A percentile compares a stretch with the other conserved stretches of the same genome.
phyloP scores from a whole-genome alignment of 2,888 invertebrate genomes.

The Cheilosia variabilis region DNA sequence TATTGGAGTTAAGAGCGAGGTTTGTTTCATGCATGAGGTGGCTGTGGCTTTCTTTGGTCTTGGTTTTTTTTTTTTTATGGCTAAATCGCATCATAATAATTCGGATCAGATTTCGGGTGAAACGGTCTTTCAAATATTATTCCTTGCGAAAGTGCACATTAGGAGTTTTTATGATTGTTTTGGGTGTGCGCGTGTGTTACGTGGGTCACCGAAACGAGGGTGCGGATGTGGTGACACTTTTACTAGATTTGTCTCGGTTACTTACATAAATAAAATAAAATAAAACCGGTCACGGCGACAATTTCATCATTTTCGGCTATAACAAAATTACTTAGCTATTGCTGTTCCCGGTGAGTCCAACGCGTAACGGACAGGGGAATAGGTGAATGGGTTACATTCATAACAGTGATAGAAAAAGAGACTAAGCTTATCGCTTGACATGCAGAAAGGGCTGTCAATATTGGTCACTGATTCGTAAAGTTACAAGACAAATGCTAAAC shows the following conservation, averaged over 20 bases:
- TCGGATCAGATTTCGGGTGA: slow-evolving; percentile 74
- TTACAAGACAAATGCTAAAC: too few relatives aligned
- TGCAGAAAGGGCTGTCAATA: too few relatives aligned
- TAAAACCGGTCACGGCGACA: slow-evolving; percentile 56
- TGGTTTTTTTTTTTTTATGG: slow-evolving; percentile 52
- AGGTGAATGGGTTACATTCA: not conserved
- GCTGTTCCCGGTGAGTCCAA: not conserved
- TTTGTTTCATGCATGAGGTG: slow-evolving; percentile 69
- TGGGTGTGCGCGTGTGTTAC: slow-evolving; percentile 26
- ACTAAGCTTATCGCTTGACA: too few relatives aligned
- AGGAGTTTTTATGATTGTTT: slow-evolving; percentile 58
- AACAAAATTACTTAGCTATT: slow-evolving; percentile 24
- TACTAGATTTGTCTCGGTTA: slow-evolving; percentile 74
- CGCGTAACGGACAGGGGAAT: not conserved
- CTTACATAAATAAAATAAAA: slow-evolving; percentile 71
- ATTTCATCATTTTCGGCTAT: slow-evolving; percentile 36
- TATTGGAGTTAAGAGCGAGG: slow-evolving; percentile 54
- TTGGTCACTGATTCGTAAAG: too few relatives aligned
- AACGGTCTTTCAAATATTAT: slow-evolving; percentile 74
- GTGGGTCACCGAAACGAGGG: slow-evolving; percentile 52
- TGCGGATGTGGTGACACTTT: slow-evolving; percentile 60
- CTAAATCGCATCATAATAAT: slow-evolving; percentile 72
- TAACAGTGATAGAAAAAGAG: too few relatives aligned
- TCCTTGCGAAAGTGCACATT: slow-evolving; percentile 60
- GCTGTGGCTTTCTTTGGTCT: slow-evolving; percentile 23